These are phyloP conservation scores for Calyptomena viridis DNA, from an alignment of 2,113 vertebrate species.

Conservation along the genomic window DNA sequence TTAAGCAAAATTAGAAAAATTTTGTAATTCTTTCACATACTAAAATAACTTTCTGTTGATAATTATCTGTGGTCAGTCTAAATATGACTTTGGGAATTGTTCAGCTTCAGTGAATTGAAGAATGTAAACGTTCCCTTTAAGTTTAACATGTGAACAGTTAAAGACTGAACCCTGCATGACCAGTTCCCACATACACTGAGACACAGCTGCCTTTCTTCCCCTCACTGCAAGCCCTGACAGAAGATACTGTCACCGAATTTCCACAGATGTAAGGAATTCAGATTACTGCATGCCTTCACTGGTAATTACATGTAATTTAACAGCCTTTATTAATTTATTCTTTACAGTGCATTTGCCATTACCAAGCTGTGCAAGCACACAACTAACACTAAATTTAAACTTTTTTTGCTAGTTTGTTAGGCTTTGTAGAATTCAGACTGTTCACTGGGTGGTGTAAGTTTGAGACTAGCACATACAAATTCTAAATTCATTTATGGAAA, in stretches of 20 bases:
- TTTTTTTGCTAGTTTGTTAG: neutral
- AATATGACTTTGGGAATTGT: neutral
- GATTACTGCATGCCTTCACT: neutral
- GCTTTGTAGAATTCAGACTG: neutral
- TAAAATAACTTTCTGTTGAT: neutral
- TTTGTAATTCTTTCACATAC: neutral
- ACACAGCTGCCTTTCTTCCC: neutral
- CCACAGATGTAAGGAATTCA: neutral
- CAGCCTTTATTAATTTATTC: neutral
- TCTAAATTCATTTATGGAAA: neutral
- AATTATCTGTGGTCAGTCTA: neutral
- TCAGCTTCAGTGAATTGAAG: neutral
- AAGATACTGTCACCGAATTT: neutral
- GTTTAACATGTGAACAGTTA: neutral
- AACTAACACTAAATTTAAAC: neutral
- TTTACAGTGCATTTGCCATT: neutral
- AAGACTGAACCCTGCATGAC: neutral
- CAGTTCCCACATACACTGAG: neutral
- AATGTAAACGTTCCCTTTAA: neutral
- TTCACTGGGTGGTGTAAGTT: neutral
- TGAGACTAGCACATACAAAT: neutral
- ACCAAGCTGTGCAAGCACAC: neutral
- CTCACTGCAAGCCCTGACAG: rapidly evolving
- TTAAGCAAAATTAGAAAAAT: neutral
- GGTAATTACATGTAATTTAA: neutral